These are phyloP conservation scores for Papilio protenor DNA, from an alignment of 2,888 invertebrate species.

Conservation along the genomic window DNA sequence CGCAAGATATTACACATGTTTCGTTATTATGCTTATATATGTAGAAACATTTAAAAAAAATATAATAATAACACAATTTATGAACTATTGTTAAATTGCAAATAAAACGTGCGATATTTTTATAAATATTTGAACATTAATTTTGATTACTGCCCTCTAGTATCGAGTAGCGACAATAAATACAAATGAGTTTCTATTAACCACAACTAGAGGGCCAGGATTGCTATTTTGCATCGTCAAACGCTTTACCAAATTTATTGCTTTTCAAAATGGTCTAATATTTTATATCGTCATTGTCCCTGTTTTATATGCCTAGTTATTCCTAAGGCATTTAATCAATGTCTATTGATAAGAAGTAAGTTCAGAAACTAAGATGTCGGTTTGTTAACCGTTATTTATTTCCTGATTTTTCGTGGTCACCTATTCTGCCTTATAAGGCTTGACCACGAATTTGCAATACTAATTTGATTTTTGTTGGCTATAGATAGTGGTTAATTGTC, in stretches of 20 bases:
- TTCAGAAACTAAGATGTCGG: not conserved
- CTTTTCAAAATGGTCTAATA: too few relatives aligned
- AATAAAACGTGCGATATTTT: not conserved
- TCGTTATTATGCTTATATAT: not conserved
- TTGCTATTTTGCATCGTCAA: not conserved
- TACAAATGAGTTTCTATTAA: conserved; percentile 46
- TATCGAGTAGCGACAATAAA: conserved; percentile 57
- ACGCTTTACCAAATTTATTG: not conserved
- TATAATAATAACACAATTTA: not conserved
- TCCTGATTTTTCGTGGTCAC: not conserved
- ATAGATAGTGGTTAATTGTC: not conserved
- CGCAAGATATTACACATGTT: conserved; percentile 11
- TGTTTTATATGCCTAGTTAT: not conserved
- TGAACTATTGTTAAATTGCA: not conserved
- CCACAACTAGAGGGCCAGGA: conserved; percentile 55
- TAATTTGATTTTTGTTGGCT: not conserved
- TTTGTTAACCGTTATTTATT: not conserved
- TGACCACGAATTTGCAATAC: not conserved
- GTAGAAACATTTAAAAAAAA: not conserved
- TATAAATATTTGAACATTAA: not conserved
- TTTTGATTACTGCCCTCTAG: conserved; percentile 57
- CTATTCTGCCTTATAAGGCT: not conserved
- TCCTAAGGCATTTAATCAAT: not conserved
- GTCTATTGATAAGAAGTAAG: not conserved
- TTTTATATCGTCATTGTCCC: not conserved